Percentiles rank a stretch among this genome's conserved stretches.
Conservation (phyloP, 2,113 vertebrate species). For the Rousettus leschenaultii region DNA sequence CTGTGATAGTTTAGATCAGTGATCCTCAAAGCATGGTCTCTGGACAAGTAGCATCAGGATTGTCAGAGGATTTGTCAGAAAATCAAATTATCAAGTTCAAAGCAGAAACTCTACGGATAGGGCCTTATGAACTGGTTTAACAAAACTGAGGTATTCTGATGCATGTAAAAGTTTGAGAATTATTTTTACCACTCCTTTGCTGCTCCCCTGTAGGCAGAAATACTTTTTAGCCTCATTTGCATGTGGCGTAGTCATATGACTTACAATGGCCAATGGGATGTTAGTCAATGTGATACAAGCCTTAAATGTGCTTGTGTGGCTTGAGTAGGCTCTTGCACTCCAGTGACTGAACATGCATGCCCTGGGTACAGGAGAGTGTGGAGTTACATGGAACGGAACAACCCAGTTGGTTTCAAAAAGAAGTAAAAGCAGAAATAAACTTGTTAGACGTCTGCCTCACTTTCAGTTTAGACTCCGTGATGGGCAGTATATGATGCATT, state of each 20-base stretch:
- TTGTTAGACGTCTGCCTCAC: background rate
- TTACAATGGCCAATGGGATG: background rate
- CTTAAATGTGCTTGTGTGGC: background rate
- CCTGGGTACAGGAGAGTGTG: background rate
- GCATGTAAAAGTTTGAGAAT: background rate
- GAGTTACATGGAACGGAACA: background rate
- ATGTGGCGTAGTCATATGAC: background rate
- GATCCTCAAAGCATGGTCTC: background rate
- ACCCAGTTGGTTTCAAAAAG: background rate
- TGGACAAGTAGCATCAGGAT: background rate
- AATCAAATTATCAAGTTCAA: background rate
- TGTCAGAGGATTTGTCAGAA: background rate
- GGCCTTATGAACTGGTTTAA: background rate
- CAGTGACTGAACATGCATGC: accelerated
- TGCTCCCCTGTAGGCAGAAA: background rate
- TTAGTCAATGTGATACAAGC: background rate
- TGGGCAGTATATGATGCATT: too few species aligned
- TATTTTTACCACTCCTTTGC: background rate
- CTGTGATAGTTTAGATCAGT: background rate
- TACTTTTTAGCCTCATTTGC: background rate
- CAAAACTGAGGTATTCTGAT: background rate
- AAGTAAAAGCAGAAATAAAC: background rate
- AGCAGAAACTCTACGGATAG: background rate
- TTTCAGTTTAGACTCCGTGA: background rate
- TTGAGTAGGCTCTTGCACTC: background rate